phyloP scores from a whole-genome alignment of 2,888 invertebrate species.

The Drosophila colorata region DNA sequence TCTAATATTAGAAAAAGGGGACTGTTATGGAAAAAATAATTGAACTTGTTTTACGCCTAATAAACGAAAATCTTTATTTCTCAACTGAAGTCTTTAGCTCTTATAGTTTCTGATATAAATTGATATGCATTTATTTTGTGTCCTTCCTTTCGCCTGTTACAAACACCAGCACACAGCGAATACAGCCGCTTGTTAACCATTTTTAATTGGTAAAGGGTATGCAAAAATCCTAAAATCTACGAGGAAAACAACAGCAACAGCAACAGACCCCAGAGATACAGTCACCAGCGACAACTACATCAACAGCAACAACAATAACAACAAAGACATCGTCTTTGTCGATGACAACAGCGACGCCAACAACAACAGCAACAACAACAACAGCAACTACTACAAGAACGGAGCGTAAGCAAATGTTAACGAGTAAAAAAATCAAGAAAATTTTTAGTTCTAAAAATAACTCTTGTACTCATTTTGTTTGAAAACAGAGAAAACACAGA shows the following conservation, averaged over 20 bases:
- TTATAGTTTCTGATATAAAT: too few species aligned
- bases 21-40: too few species aligned
- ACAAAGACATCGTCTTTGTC: slow-evolving; percentile 1
- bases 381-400: slow-evolving; percentile 7
- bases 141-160: neutral
- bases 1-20: too few species aligned
- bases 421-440: slow-evolving; percentile 80
- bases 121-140: too few species aligned
- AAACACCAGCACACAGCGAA: neutral
- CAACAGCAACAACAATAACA: slow-evolving; percentile 1
- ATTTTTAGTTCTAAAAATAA: slow-evolving; percentile 80
- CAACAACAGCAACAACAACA: neutral
- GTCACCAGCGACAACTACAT: slow-evolving; percentile 37
- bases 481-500: slow-evolving; percentile 53
- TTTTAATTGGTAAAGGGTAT: neutral
- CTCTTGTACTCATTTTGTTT: slow-evolving; percentile 75
- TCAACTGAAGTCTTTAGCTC: too few species aligned
- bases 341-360: slow-evolving; percentile 5
- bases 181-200: neutral
- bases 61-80: too few species aligned
- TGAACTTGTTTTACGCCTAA: too few species aligned
- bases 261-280: slow-evolving; percentile 43
- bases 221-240: slow-evolving; percentile 58
- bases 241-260: slow-evolving; percentile 36
- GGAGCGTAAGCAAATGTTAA: slow-evolving; percentile 75